These are phyloP conservation scores for Connochaetes taurinus DNA, from an alignment of 2,113 vertebrate genomes.

Conservation along the genomic window DNA sequence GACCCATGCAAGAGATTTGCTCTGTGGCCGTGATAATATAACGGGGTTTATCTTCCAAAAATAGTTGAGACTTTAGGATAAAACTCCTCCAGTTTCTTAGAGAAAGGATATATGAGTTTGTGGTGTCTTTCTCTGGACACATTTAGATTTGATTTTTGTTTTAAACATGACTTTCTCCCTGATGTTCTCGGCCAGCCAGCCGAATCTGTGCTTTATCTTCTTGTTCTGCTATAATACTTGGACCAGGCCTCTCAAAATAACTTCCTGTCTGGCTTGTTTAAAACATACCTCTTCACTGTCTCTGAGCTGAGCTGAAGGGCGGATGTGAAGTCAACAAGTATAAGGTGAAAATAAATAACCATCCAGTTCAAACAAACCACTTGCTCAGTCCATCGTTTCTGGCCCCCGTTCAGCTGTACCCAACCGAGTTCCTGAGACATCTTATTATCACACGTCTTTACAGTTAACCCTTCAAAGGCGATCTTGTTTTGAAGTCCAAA, in stretches of 20 bases:
- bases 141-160: slow-evolving; percentile 48
- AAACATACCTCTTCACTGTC: slow-evolving; percentile 58
- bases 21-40: background rate
- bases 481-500: slow-evolving; percentile 76
- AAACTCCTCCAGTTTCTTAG: background rate
- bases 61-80: background rate
- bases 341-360: slow-evolving; percentile 80
- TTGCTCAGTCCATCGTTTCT: slow-evolving; percentile 74
- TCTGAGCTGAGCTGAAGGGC: slow-evolving; percentile 60
- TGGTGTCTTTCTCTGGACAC: background rate
- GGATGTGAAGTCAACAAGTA: slow-evolving; percentile 78
- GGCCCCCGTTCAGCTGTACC: slow-evolving; percentile 66
- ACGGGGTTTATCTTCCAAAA: background rate
- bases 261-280: slow-evolving; percentile 74
- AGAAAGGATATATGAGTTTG: background rate
- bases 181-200: slow-evolving; percentile 48
- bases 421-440: slow-evolving; percentile 60
- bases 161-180: slow-evolving; percentile 35
- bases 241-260: slow-evolving; percentile 67
- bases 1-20: background rate
- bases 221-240: slow-evolving; percentile 61
- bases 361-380: slow-evolving; percentile 73
- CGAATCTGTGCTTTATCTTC: slow-evolving; percentile 72
- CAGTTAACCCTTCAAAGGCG: slow-evolving; percentile 68
- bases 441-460: slow-evolving; percentile 66